These are phyloP conservation scores for Gopherus evgoodei DNA, from an alignment of 2,113 vertebrate genomes.

Conservation along the genomic window DNA sequence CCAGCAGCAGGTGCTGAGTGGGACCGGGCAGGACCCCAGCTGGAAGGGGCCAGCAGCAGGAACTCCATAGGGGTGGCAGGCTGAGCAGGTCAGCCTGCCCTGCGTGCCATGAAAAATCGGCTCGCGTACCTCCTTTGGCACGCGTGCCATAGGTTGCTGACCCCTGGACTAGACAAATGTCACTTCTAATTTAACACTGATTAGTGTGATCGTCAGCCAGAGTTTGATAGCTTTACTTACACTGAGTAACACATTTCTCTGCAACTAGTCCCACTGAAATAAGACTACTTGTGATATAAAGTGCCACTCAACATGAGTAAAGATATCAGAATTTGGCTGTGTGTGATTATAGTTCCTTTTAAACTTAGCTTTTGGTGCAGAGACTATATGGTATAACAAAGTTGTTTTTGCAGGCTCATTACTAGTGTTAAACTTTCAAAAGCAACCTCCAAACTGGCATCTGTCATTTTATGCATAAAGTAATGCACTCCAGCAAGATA, in stretches of 20 bases:
- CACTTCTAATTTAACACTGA: neutral
- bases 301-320: neutral
- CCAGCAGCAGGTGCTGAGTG: too few species aligned
- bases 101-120: too few species aligned
- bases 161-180: neutral
- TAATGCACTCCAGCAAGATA: neutral
- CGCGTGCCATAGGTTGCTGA: too few species aligned
- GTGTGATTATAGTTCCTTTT: neutral
- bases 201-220: neutral
- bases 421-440: neutral
- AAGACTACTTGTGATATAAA: neutral
- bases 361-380: conserved; percentile 10
- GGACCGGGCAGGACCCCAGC: too few species aligned
- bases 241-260: neutral
- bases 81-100: too few species aligned
- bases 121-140: too few species aligned
- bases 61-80: too few species aligned
- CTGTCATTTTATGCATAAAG: neutral
- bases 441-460: conserved; percentile 22
- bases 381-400: neutral
- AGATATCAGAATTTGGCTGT: neutral
- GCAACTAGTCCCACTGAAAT: fast-evolving
- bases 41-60: too few species aligned
- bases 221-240: neutral
- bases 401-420: neutral